phyloP scores from a whole-genome alignment of 2,113 vertebrate genomes.

The Nesoenas mayeri region DNA sequence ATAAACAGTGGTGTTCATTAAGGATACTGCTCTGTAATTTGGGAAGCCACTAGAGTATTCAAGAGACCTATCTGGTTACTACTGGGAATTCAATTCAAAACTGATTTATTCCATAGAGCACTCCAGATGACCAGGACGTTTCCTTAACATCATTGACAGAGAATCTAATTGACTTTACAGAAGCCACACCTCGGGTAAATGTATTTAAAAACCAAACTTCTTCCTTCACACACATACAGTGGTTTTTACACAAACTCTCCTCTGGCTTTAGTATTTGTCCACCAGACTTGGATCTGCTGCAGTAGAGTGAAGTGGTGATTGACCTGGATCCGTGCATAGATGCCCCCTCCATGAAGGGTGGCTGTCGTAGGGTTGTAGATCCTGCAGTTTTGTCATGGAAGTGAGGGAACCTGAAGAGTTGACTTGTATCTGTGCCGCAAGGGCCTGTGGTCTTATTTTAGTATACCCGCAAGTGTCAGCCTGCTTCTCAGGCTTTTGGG shows the following conservation, averaged over 20 bases:
- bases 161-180: slow-evolving; percentile 94
- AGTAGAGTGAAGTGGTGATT: not conserved
- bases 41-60: not conserved
- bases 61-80: not conserved
- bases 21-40: not conserved
- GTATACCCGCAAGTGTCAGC: not conserved
- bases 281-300: not conserved
- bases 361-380: not conserved
- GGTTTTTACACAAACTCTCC: not conserved
- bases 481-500: not conserved
- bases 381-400: not conserved
- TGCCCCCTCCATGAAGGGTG: not conserved
- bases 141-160: slow-evolving; percentile 76
- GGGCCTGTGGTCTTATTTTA: not conserved
- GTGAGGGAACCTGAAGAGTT: not conserved
- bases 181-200: slow-evolving; percentile 82
- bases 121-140: slow-evolving; percentile 82
- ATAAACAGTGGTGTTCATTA: not conserved
- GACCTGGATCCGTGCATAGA: not conserved
- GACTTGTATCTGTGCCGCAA: not conserved
- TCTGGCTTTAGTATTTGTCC: not conserved
- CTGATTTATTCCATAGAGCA: slow-evolving; percentile 77
- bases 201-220: slow-evolving; percentile 38
- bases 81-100: slow-evolving; percentile 29
- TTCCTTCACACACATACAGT: not conserved